phyloP scores from a whole-genome alignment of 2,113 vertebrate species.

The Rissa tridactyla region DNA sequence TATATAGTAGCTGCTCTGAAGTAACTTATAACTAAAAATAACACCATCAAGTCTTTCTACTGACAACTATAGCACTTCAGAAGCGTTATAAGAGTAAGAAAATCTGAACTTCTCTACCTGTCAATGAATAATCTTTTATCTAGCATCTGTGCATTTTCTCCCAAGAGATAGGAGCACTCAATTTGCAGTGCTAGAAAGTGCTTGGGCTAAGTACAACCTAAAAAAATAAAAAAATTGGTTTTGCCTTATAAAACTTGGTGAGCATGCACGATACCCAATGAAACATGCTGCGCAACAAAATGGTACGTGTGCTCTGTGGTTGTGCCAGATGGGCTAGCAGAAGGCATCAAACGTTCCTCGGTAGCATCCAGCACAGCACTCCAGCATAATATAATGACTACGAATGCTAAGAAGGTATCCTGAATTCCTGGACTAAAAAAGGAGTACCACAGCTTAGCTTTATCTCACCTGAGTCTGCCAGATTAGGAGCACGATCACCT shows the following conservation, averaged over 20 bases:
- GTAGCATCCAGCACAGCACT: not conserved
- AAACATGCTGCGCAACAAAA: not conserved
- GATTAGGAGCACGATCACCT: not conserved
- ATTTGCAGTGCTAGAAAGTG: not conserved
- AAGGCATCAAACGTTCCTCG: not conserved
- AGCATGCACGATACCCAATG: not conserved
- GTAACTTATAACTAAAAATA: not conserved
- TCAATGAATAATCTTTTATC: constrained; percentile 25
- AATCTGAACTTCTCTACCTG: constrained; percentile 20
- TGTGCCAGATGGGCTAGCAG: not conserved
- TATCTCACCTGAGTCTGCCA: not conserved
- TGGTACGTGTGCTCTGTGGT: not conserved
- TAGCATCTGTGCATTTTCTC: not conserved
- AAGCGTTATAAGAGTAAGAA: not conserved
- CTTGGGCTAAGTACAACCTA: not conserved
- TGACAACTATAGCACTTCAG: not conserved
- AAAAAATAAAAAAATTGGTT: not conserved
- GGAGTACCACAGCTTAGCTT: not conserved
- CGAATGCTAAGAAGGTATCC: not conserved
- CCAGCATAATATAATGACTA: not conserved
- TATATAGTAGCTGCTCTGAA: not conserved
- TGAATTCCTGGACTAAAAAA: not conserved
- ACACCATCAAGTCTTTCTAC: not conserved
- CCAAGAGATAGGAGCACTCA: not conserved
- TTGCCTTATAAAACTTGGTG: not conserved